Conservation (phyloP, 2,888 invertebrate species). For the Pyrrhia umbra region DNA sequence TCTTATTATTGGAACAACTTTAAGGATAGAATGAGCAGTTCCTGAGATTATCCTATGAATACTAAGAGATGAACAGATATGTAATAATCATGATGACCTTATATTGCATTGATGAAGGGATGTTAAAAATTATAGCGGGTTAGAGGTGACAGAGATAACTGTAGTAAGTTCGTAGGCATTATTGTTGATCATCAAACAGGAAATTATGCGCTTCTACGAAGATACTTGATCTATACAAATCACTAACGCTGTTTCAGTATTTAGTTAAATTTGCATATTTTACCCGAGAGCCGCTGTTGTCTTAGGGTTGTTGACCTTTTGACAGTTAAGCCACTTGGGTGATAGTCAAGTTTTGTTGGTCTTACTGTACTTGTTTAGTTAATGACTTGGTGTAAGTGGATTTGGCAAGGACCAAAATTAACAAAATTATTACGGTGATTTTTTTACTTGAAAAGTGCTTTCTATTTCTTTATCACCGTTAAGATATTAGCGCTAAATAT, state of each 20-base stretch:
- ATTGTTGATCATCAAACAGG: not conserved
- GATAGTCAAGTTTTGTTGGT: slow-evolving; percentile 47
- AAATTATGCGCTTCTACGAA: slow-evolving; percentile 8
- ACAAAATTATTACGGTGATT: not conserved
- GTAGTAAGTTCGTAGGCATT: no score
- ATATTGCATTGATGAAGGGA: no score
- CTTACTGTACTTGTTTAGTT: slow-evolving; percentile 34
- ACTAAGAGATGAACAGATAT: no score
- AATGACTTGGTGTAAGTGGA: slow-evolving; percentile 31
- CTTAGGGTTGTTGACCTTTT: slow-evolving; percentile 66
- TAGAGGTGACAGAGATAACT: no score
- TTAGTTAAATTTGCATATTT: slow-evolving; percentile 67
- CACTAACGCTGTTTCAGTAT: slow-evolving; percentile 58
- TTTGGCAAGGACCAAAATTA: slow-evolving; percentile 22
- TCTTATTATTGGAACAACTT: no score
- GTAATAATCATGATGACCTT: no score
- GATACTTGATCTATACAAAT: slow-evolving; percentile 46
- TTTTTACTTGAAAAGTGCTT: not conserved
- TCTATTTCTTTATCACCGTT: not conserved
- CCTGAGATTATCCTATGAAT: no score
- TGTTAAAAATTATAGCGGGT: no score
- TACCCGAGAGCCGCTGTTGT: slow-evolving; percentile 52
- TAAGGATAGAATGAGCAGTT: no score
- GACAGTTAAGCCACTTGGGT: slow-evolving; percentile 49
- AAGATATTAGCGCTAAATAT: no score